Base-by-base conservation (phyloP, 2,113 vertebrate species). In the Zapornia atra region DNA sequence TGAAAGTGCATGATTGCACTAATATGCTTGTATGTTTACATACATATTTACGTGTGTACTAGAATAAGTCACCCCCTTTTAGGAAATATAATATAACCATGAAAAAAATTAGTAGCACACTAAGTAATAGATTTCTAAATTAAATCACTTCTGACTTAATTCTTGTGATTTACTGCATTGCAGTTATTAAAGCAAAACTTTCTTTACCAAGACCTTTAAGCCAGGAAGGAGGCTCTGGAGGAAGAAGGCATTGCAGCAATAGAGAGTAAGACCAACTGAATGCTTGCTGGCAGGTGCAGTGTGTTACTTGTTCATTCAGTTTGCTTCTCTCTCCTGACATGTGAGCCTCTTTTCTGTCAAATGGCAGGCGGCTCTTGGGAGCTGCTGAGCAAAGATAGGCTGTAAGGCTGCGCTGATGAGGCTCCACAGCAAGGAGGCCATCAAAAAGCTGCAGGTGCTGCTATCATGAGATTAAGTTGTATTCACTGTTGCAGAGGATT, bases 201-300 rank as follows among this genome's bases (percentile, higher is more conserved):
- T 80, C 29, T 82, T 85, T 93, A 56, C n/a, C 38, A 21, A 64
- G 78, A 40, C 12, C 69, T 86, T 86, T 44, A 76, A 96, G 83
- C 50, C 42, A 59, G 50, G 54, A 46, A 82, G 42, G 80, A 90
- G 88, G 73, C 44, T 94, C 54, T 51, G 69, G 19, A 84, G 42
- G 53, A 71, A 73, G 84, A 24, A 21, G 6, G 3, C 48, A 12
- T 85, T 92, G 79, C 25, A 82, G 84, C 82, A 61, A 14, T 8
- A 59, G 73, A 44, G 44, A 70, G 60, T 38, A 73, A 63, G 20
- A 48, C 81, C 60, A n/a, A 72, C 12, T 33, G 85, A 77, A 73
- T 82, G 90, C 89, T 96, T 70, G 17, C 42, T 95, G 92, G 93
- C 92, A 95, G 94, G 61, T 96, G 70, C 54, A 38, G 48, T 50